These are phyloP conservation scores for Pachliopta kotzebuea DNA, from an alignment of 2,888 invertebrate species.

Conservation along the genomic window DNA sequence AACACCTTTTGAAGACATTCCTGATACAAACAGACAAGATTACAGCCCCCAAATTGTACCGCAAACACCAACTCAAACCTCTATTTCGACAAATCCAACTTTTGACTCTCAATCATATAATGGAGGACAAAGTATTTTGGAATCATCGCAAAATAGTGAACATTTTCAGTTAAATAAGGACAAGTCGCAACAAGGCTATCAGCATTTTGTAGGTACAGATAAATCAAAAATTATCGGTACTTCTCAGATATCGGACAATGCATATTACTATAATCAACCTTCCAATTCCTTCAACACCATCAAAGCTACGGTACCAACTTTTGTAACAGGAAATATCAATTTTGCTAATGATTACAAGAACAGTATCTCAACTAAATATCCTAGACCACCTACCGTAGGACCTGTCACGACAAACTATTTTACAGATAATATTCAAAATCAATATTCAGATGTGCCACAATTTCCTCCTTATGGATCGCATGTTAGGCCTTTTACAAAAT, in stretches of 20 bases:
- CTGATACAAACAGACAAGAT: conserved; percentile 1
- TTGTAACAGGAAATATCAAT: conserved; percentile 28
- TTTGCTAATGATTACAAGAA: conserved; percentile 28
- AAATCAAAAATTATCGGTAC: conserved; percentile 41
- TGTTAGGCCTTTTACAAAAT: conserved; percentile 26
- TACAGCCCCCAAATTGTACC: background rate
- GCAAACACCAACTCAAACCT: conserved; percentile 9
- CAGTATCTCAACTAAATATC: conserved; percentile 35
- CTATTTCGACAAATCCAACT: background rate
- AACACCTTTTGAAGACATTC: conserved; percentile 46
- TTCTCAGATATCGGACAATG: conserved; percentile 45
- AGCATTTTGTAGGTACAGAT: conserved; percentile 38
- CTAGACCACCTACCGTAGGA: conserved; percentile 36
- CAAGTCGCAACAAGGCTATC: conserved; percentile 27
- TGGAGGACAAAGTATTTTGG: conserved; percentile 3
- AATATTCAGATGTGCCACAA: conserved; percentile 33
- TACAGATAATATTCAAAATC: conserved; percentile 15
- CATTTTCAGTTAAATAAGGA: conserved; percentile 27
- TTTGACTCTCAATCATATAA: conserved; percentile 19
- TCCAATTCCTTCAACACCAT: conserved; percentile 47
- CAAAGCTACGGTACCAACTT: conserved; percentile 38
- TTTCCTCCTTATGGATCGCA: conserved; percentile 17
- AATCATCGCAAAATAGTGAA: conserved; percentile 25
- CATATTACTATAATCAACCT: conserved; percentile 60
- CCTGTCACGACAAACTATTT: conserved; percentile 19